Conservation (phyloP, 2,888 invertebrate species). For the Galeruca laticollis region DNA sequence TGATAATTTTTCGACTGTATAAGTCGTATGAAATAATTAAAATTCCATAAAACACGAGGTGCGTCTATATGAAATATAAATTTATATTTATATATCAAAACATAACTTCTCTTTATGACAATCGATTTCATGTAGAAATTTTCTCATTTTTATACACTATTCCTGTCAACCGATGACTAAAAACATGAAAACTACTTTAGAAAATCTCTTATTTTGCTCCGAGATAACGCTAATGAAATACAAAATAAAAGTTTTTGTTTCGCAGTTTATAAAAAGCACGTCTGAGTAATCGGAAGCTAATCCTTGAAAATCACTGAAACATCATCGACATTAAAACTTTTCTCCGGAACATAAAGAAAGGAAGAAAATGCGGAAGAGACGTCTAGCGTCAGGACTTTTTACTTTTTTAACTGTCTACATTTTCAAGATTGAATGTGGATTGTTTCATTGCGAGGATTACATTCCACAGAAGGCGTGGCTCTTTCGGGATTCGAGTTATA, state of each 20-base stretch:
- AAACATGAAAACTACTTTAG: too few species aligned
- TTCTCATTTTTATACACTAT: too few species aligned
- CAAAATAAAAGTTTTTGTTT: neutral
- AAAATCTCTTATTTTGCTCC: neutral
- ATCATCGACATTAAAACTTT: constrained; percentile 35
- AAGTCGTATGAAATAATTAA: too few species aligned
- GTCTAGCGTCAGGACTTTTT: constrained; percentile 52
- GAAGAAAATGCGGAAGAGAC: constrained; percentile 42
- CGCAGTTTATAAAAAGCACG: neutral
- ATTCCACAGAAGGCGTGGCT: constrained; percentile 31
- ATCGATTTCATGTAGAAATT: too few species aligned
- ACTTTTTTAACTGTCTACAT: constrained; percentile 53
- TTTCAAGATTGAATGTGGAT: constrained; percentile 51
- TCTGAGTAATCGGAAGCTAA: constrained; percentile 32
- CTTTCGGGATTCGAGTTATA: constrained; percentile 40
- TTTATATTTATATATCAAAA: too few species aligned
- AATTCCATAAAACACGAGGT: too few species aligned
- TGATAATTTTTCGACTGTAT: too few species aligned
- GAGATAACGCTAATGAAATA: neutral
- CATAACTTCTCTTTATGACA: too few species aligned
- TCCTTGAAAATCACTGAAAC: constrained; percentile 34
- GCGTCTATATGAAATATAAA: too few species aligned
- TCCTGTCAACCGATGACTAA: too few species aligned
- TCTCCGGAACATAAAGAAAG: constrained; percentile 27
- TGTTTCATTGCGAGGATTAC: constrained; percentile 37